Conservation (phyloP, 53 echinoderm and acorn worm genomes). For the Temnopleurus reevesii region DNA sequence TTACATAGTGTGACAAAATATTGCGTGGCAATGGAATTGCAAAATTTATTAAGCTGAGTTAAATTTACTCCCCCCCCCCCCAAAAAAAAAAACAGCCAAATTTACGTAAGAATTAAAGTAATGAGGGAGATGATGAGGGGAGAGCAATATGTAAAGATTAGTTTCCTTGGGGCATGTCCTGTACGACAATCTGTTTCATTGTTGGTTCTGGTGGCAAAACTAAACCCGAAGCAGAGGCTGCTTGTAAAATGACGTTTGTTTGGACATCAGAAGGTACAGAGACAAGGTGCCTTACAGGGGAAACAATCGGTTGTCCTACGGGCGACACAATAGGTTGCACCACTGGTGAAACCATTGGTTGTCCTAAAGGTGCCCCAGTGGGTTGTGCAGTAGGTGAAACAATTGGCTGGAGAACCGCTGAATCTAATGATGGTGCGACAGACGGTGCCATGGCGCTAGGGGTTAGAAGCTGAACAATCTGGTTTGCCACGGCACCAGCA, state of each 20-base stretch:
- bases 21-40: background rate
- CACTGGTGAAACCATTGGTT: background rate
- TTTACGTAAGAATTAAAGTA: background rate
- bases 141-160: background rate
- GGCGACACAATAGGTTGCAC: background rate
- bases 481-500: background rate
- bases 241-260: conserved; percentile 24
- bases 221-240: conserved; percentile 19
- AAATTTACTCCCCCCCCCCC: no score
- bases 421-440: background rate
- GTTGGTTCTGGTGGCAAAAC: conserved; percentile 2
- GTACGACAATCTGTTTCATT: background rate
- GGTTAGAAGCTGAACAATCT: background rate
- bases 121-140: background rate
- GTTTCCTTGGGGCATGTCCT: background rate
- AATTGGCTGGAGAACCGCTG: no score
- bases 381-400: no score
- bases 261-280: no score
- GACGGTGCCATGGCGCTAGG: background rate
- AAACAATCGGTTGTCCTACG: background rate
- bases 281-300: background rate
- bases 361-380: no score
- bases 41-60: background rate
- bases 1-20: background rate
- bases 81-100: no score